Percentiles rank a stretch among this genome's conserved stretches.
Evolutionary conservation across 2,113 vertebrate species (phyloP).

Genomic region (Megalops atlanticus): DNA sequence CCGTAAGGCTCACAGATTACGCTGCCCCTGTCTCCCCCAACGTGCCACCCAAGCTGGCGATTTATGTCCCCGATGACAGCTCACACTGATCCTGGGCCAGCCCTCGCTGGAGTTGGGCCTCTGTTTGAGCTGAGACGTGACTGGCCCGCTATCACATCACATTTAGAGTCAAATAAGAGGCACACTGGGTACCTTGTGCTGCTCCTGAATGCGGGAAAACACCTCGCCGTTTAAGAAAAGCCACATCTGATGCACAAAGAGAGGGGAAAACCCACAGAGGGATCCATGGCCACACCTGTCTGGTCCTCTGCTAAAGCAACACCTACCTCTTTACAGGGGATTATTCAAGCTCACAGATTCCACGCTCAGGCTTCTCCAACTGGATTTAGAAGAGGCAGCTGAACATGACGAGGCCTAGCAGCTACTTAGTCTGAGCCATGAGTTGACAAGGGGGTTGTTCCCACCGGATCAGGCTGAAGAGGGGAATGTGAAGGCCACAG

Average conservation of each 20-base stretch:
- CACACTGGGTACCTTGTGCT: constrained; percentile 39
- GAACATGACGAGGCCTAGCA: not conserved
- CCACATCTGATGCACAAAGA: not conserved
- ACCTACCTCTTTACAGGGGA: not conserved
- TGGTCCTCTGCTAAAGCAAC: not conserved
- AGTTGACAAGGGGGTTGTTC: not conserved
- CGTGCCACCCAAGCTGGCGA: constrained; percentile 75
- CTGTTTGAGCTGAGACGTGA: constrained; percentile 71
- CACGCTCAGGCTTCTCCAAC: not conserved
- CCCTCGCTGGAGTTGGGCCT: constrained; percentile 70
- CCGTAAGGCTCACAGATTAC: constrained; percentile 70
- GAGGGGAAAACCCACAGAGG: not conserved
- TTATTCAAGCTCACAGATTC: not conserved
- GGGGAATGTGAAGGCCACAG: not conserved
- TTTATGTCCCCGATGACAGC: constrained; percentile 80
- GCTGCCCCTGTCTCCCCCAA: constrained; percentile 67
- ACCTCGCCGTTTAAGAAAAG: constrained; percentile 49
- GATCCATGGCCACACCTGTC: not conserved
- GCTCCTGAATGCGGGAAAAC: constrained; percentile 45
- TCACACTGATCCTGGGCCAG: constrained; percentile 83
- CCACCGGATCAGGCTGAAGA: not conserved
- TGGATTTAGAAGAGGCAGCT: not conserved
- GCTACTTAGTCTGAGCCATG: not conserved
- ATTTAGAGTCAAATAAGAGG: constrained; percentile 58
- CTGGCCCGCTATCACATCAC: constrained; percentile 79